Evolutionary conservation across 1,140 invertebrate genomes (phyloP).

Genomic region (Brachionus rotundiformis): DNA sequence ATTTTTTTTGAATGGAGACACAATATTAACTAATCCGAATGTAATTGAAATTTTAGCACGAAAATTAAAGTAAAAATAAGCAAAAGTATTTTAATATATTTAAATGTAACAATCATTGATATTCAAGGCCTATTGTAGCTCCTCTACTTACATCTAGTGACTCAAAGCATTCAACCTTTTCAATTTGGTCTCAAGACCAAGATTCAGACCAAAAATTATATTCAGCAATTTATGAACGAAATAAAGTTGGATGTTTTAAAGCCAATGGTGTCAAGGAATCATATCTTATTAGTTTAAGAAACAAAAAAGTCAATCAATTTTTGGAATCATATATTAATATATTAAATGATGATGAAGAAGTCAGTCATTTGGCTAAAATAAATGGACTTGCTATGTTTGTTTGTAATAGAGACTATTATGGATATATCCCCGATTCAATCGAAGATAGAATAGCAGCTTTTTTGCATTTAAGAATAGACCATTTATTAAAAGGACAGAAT

Average conservation of each 20-base stretch:
- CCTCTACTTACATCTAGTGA: neutral
- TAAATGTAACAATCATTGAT: neutral
- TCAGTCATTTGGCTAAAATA: neutral
- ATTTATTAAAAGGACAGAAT: conserved; percentile 42
- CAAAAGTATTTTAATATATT: neutral
- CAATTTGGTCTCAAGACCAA: neutral
- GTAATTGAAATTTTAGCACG: neutral
- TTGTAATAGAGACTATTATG: conserved; percentile 46
- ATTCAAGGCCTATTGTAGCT: neutral
- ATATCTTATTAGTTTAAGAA: neutral
- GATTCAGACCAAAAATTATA: neutral
- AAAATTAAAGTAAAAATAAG: conserved; percentile 7
- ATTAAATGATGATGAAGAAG: neutral
- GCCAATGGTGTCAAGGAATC: neutral
- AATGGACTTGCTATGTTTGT: neutral
- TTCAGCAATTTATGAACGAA: conserved; percentile 5
- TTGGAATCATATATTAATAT: neutral
- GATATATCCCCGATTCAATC: conserved; percentile 24
- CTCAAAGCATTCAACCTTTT: conserved; percentile 2
- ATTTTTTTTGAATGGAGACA: conserved; percentile 7
- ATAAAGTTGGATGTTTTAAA: conserved; percentile 37
- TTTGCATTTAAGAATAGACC: conserved; percentile 44
- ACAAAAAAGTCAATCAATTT: neutral
- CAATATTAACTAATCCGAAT: neutral
- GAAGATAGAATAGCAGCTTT: neutral